Percentiles rank a stretch among this genome's conserved stretches.
Conservation (phyloP, 2,888 invertebrate species). For the Heliconius sara region DNA sequence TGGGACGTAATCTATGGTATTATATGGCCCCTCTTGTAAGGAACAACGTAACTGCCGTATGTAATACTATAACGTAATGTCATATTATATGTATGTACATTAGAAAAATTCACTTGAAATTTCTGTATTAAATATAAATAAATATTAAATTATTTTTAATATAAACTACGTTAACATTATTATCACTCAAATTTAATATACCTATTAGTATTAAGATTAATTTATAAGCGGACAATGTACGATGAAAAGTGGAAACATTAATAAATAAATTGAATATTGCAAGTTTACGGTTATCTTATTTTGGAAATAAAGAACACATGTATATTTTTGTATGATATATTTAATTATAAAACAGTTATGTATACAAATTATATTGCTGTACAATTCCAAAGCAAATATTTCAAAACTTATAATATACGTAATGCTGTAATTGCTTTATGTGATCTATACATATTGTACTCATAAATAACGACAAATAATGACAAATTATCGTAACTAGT, state of each 20-base stretch:
- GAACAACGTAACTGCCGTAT: no score
- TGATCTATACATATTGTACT: conserved; percentile 40
- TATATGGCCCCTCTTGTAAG: no score
- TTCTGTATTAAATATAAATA: background rate
- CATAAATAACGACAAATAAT: conserved; percentile 21
- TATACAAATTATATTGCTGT: conserved; percentile 75
- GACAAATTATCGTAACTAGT: conserved; percentile 9
- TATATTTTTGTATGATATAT: conserved; percentile 46
- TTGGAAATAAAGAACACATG: conserved; percentile 35
- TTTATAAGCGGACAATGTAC: conserved; percentile 22
- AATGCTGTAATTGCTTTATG: conserved; percentile 29
- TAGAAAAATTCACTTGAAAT: no score
- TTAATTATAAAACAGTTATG: conserved; percentile 76
- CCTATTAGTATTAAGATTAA: background rate
- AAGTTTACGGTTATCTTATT: conserved; percentile 17
- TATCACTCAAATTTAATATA: background rate
- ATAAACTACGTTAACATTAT: background rate
- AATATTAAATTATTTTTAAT: background rate
- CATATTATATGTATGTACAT: no score
- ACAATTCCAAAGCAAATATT: conserved; percentile 70
- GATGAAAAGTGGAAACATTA: conserved; percentile 5
- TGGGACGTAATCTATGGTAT: background rate
- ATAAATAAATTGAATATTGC: conserved; percentile 26
- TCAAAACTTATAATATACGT: conserved; percentile 54
- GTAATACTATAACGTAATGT: no score